Evolutionary conservation across 2,888 invertebrate species (phyloP).

Genomic region (Netelia melanura): DNA sequence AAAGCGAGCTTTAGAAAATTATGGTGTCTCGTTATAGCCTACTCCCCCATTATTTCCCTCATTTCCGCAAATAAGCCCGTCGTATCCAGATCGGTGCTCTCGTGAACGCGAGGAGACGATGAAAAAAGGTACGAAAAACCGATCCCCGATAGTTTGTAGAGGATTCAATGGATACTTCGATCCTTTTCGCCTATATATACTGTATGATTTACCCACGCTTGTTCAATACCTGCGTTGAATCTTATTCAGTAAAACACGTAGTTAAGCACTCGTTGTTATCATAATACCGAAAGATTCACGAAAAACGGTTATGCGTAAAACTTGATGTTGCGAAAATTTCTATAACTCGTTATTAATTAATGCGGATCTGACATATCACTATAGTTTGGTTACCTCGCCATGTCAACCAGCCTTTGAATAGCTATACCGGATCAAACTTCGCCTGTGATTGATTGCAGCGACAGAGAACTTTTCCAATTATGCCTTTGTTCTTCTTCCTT

Average conservation of each 20-base stretch:
- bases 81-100: constrained; percentile 26
- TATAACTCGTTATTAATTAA: constrained; percentile 16
- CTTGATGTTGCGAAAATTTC: neutral
- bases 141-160: constrained; percentile 7
- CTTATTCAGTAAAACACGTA: too few relatives aligned
- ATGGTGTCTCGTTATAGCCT: constrained; percentile 63
- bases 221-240: too few relatives aligned
- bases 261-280: neutral
- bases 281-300: neutral
- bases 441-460: constrained; percentile 24
- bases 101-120: neutral
- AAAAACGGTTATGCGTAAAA: neutral
- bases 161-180: neutral
- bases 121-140: constrained; percentile 9
- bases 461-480: constrained; percentile 27
- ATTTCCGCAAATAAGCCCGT: constrained; percentile 62
- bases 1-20: constrained; percentile 63
- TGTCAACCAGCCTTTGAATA: constrained; percentile 7
- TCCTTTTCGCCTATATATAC: neutral
- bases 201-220: neutral
- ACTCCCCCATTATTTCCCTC: constrained; percentile 65
- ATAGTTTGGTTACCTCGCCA: neutral
- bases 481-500: constrained; percentile 3
- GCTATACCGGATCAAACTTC: constrained; percentile 22
- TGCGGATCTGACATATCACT: neutral